These are phyloP conservation scores for Ooceraea biroi DNA, from an alignment of 1,140 invertebrate genomes.

Conservation along the genomic window DNA sequence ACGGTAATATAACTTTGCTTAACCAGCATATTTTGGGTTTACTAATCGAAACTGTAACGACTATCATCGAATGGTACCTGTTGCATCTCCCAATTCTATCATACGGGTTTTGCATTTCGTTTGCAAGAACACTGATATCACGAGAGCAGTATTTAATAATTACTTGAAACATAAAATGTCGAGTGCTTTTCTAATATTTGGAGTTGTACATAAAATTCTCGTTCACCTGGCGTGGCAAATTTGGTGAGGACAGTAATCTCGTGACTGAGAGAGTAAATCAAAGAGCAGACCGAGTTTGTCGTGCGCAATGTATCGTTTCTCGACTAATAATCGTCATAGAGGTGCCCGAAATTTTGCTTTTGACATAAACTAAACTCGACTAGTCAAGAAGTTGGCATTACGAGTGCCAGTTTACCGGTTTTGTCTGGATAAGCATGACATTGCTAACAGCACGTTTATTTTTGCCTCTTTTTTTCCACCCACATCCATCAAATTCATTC, in stretches of 20 bases:
- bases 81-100: constrained; percentile 13
- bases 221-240: constrained; percentile 24
- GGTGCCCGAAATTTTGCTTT: constrained; percentile 54
- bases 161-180: constrained; percentile 30
- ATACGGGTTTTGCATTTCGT: constrained; percentile 11
- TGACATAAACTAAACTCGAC: constrained; percentile 60
- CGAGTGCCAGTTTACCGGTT: constrained; percentile 50
- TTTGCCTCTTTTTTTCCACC: constrained; percentile 74
- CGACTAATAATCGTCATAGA: constrained; percentile 60
- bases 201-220: background rate
- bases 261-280: constrained; percentile 13
- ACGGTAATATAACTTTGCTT: constrained; percentile 77
- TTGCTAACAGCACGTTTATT: constrained; percentile 85
- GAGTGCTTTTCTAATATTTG: constrained; percentile 34
- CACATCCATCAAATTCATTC: background rate
- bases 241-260: constrained; percentile 23
- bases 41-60: constrained; percentile 45
- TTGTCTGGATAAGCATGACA: constrained; percentile 81
- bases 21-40: constrained; percentile 30
- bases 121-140: background rate
- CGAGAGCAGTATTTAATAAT: constrained; percentile 21
- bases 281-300: constrained; percentile 1
- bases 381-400: constrained; percentile 64
- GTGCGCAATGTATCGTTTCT: constrained; percentile 16
- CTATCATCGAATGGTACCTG: constrained; percentile 24